Evolutionary conservation across 2,113 vertebrate genomes (phyloP).

Genomic region (Hyaena hyaena): DNA sequence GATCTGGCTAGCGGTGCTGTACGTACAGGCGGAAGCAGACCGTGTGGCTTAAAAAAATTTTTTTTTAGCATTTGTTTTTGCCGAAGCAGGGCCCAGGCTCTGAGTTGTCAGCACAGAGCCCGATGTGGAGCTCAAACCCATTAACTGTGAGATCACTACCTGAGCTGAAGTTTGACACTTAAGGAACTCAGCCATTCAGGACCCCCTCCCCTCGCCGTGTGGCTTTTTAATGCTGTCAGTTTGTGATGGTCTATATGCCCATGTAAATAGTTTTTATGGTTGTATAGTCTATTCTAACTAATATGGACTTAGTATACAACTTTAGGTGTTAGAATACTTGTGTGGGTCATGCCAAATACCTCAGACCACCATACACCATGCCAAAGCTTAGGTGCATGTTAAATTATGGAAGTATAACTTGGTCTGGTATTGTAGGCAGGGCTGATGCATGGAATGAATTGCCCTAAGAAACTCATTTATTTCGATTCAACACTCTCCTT

Average conservation of each 20-base stretch:
- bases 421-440: background rate
- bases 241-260: background rate
- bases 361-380: background rate
- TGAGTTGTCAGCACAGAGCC: too few relatives aligned
- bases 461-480: background rate
- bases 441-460: background rate
- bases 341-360: background rate
- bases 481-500: background rate
- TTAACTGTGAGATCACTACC: too few relatives aligned
- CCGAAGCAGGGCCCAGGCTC: too few relatives aligned
- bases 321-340: background rate
- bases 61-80: too few relatives aligned
- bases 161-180: too few relatives aligned
- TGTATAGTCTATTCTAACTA: background rate
- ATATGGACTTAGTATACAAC: background rate
- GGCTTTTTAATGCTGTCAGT: background rate
- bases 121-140: too few relatives aligned
- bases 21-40: background rate
- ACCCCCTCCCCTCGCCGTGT: too few relatives aligned
- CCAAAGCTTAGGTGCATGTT: background rate
- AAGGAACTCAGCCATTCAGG: too few relatives aligned
- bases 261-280: background rate
- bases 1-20: background rate
- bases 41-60: background rate
- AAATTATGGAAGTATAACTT: background rate